Evolutionary conservation across 2,113 vertebrate genomes (phyloP).

Genomic region (Labeo catla): DNA sequence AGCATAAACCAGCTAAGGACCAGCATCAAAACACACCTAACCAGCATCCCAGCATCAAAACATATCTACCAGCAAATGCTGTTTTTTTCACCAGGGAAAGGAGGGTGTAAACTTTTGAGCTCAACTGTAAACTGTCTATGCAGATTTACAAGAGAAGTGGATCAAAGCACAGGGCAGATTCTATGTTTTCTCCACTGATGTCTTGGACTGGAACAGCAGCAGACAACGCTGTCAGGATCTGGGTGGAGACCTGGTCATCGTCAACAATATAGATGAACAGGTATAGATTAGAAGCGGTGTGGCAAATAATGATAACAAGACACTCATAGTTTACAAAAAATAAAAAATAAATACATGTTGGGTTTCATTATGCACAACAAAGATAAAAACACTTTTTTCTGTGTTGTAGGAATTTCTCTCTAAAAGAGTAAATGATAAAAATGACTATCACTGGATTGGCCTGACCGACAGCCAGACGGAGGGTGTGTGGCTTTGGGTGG

Average conservation of each 20-base stretch:
- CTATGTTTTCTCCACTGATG: constrained; percentile 32
- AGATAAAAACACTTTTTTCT: neutral
- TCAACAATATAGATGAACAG: constrained; percentile 40
- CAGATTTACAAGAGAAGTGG: neutral
- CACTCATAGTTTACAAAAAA: neutral
- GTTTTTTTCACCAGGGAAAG: too few species aligned
- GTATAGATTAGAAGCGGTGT: constrained; percentile 9
- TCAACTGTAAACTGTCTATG: too few species aligned
- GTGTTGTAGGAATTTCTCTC: constrained; percentile 30
- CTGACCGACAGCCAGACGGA: constrained; percentile 19
- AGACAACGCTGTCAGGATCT: constrained; percentile 32
- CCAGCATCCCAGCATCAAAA: too few species aligned
- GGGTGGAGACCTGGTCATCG: constrained; percentile 42
- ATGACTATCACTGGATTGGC: constrained; percentile 45
- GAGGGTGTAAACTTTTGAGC: too few species aligned
- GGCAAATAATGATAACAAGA: neutral
- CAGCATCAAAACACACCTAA: too few species aligned
- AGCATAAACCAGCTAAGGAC: too few species aligned
- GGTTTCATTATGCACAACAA: neutral
- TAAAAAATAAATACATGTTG: too few species aligned
- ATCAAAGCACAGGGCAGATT: constrained; percentile 22
- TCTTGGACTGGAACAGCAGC: constrained; percentile 38
- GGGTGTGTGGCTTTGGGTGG: constrained; percentile 48
- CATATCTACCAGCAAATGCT: too few species aligned
- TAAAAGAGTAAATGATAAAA: neutral